Evolutionary conservation across 2,797 vertebrate genomes (phyloP).

Genomic region (Poecilia velifera): DNA sequence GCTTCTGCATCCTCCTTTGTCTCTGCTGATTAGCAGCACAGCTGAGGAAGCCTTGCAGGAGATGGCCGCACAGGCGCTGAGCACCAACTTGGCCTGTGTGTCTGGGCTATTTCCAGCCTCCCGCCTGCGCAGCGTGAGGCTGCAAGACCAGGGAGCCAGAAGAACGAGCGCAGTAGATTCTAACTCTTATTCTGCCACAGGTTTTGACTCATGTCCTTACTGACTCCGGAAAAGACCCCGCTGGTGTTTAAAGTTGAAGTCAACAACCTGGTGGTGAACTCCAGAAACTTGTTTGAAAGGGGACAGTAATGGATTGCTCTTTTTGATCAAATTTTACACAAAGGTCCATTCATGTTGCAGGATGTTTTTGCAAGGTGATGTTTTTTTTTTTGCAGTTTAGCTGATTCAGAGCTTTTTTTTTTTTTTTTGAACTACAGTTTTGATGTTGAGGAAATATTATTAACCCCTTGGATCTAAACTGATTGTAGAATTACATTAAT

Average conservation of each 20-base stretch:
- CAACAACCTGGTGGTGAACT: constrained; percentile 53
- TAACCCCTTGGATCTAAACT: background rate
- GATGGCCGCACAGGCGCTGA: constrained; percentile 35
- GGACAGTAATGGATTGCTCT: constrained; percentile 40
- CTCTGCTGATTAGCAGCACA: constrained; percentile 61
- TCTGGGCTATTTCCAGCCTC: constrained; percentile 70
- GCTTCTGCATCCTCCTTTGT: constrained; percentile 57
- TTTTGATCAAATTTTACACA: constrained; percentile 60
- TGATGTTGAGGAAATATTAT: background rate
- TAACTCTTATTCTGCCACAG: constrained; percentile 22
- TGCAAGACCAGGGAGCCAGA: constrained; percentile 37
- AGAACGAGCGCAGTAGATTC: constrained; percentile 60
- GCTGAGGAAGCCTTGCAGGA: constrained; percentile 59
- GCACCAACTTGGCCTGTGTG: constrained; percentile 49
- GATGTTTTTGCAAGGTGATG: constrained; percentile 24
- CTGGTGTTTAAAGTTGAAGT: constrained; percentile 53
- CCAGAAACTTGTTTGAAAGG: constrained; percentile 45
- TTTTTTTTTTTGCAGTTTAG: constrained; percentile 12
- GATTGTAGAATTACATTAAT: background rate
- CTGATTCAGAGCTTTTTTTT: constrained; percentile 32
- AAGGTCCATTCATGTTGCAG: constrained; percentile 44
- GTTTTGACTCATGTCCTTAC: constrained; percentile 39
- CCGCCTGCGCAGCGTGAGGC: constrained; percentile 55
- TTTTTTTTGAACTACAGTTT: background rate
- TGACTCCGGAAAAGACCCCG: constrained; percentile 48